These are phyloP conservation scores for Thalassarche chlororhynchos DNA, from an alignment of 2,113 vertebrate genomes.

Conservation along the genomic window DNA sequence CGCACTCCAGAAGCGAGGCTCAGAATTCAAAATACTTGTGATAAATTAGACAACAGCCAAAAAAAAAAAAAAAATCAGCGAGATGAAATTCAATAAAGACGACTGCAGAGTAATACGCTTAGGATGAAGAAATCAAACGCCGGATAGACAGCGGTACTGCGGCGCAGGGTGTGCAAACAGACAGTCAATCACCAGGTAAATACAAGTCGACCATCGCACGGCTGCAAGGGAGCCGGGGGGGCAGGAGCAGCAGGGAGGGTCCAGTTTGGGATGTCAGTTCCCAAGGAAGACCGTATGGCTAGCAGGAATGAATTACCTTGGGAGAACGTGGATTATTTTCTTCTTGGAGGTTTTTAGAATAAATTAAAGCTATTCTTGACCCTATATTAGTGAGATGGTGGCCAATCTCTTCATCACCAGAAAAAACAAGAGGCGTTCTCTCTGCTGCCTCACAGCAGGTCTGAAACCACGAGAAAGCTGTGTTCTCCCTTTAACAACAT, in stretches of 20 bases:
- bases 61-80: not conserved
- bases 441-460: not conserved
- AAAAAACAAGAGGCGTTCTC: not conserved
- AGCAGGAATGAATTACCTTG: not conserved
- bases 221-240: not conserved
- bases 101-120: not conserved
- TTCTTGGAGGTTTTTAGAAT: not conserved
- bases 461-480: not conserved
- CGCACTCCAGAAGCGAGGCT: not conserved
- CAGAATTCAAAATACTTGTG: not conserved
- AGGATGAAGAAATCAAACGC: conserved; percentile 26
- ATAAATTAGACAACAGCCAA: not conserved
- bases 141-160: not conserved
- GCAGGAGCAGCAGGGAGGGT: not conserved
- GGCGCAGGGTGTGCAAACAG: not conserved
- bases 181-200: not conserved
- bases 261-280: not conserved
- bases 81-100: conserved; percentile 16
- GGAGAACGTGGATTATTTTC: not conserved
- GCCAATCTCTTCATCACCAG: not conserved
- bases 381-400: not conserved
- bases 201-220: fast-evolving
- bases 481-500: not conserved
- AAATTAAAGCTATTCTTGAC: not conserved
- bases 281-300: not conserved